Evolutionary conservation across 2,113 vertebrate genomes (phyloP).

Genomic region (Amazona guildingii): DNA sequence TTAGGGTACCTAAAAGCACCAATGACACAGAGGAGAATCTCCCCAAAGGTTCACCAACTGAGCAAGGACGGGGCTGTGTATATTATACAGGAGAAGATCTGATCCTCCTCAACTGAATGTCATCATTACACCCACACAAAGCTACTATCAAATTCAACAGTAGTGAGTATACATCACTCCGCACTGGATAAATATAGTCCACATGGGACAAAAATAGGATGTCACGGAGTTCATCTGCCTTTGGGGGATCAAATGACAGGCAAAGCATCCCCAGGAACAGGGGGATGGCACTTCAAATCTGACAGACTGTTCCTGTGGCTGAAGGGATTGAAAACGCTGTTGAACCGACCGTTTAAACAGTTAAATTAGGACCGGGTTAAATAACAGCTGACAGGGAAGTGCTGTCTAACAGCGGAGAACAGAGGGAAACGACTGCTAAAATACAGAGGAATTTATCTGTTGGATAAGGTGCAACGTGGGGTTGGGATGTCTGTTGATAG

Average conservation of each 20-base stretch:
- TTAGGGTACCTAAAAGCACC: background rate
- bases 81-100: background rate
- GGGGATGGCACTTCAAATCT: background rate
- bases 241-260: background rate
- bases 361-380: background rate
- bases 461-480: background rate
- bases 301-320: accelerated
- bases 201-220: background rate
- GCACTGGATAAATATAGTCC: background rate
- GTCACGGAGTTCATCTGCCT: background rate
- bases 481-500: background rate
- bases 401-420: background rate
- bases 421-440: background rate
- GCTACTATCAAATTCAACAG: background rate
- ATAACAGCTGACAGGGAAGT: background rate
- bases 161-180: background rate
- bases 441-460: background rate
- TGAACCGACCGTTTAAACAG: background rate
- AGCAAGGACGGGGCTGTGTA: background rate
- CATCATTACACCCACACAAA: background rate
- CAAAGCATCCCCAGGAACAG: background rate
- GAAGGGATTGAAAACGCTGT: background rate
- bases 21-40: background rate
- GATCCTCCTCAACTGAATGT: background rate
- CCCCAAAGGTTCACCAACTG: background rate